Evolutionary conservation across 2,888 invertebrate species (phyloP), one percentile per base, ranked within the genome.

Genomic region (Prenolepis imparis): DNA sequence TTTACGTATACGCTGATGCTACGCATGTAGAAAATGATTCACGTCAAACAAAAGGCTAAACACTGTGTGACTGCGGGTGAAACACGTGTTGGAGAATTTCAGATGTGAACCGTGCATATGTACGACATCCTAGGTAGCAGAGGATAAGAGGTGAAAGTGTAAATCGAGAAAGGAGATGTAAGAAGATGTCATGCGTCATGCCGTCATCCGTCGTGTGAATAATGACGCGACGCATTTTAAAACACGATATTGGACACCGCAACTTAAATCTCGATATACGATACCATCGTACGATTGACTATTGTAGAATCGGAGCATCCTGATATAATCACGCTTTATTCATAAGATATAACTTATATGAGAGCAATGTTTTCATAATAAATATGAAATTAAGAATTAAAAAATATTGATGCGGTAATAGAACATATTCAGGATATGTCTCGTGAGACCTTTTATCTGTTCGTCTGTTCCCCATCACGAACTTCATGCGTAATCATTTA

Each of bases 11-110:
- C 84, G 84, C 75, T 82, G 64, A 63, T 68, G 83, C 74, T 85
- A 84, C 87, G 86, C 55, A 12, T 85, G 86, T 89, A 83, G 87
- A 88, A 90, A 93, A 91, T 93, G 94, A 94, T 93, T 94, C 94
- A 94, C 90, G 90, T 92, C 91, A 92, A 93, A 94, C 94, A 94
- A 94, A 93, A 93, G 94, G 86, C 91, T 88, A 89, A 91, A 92
- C 91, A 92, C 91, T 89, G 88, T 91, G 87, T 88, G 90, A 90
- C 88, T 90, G 81, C 87, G 87, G 90, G 87, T 88, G 87, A 90
- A 91, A 92, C 93, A 92, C 92, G 91, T 92, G 92, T 93, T 85
- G 86, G 85, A 87, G 92, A 91, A 93, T 92, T 92, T 91, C 91
- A 89, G 91, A 91, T 89, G 90, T 89, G 83, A 61, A 66, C 66